Conservation (phyloP, 2,888 invertebrate species). For the Chloroclysta siterata region DNA sequence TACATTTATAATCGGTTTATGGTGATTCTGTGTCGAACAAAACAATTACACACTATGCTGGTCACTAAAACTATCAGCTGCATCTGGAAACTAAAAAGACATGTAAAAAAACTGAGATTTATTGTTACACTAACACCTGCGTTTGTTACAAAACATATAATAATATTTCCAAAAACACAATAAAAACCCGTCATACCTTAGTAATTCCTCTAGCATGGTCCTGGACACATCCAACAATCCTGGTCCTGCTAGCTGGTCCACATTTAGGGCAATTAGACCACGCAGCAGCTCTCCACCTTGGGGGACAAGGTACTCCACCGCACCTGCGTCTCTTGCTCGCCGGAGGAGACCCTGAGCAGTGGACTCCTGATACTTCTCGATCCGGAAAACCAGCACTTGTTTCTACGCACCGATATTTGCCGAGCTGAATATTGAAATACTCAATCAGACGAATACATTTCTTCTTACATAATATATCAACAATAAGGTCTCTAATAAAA, state of each 20-base stretch:
- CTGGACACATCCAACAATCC: constrained; percentile 90
- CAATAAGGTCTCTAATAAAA: not conserved
- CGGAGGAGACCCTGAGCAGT: constrained; percentile 86
- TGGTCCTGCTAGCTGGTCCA: constrained; percentile 89
- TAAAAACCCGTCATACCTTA: constrained; percentile 56
- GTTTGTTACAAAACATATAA: too few species aligned
- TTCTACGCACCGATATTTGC: constrained; percentile 90
- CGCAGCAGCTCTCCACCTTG: constrained; percentile 91
- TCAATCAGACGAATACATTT: constrained; percentile 1
- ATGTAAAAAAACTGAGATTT: too few species aligned
- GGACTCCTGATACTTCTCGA: constrained; percentile 84
- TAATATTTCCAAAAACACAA: not conserved
- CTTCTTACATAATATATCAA: not conserved
- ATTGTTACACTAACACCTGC: too few species aligned
- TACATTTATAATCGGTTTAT: too few species aligned
- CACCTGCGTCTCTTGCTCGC: constrained; percentile 85
- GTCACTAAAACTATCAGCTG: too few species aligned
- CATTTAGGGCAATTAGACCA: constrained; percentile 93
- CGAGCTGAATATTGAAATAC: constrained; percentile 77
- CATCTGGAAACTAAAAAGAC: too few species aligned
- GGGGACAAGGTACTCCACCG: constrained; percentile 91
- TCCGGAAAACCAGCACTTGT: constrained; percentile 80
- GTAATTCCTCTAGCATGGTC: constrained; percentile 77
- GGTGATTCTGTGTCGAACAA: not conserved
- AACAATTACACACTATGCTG: too few species aligned